phyloP scores from a whole-genome alignment of 2,888 invertebrate genomes.

The Acholoe squamosa region DNA sequence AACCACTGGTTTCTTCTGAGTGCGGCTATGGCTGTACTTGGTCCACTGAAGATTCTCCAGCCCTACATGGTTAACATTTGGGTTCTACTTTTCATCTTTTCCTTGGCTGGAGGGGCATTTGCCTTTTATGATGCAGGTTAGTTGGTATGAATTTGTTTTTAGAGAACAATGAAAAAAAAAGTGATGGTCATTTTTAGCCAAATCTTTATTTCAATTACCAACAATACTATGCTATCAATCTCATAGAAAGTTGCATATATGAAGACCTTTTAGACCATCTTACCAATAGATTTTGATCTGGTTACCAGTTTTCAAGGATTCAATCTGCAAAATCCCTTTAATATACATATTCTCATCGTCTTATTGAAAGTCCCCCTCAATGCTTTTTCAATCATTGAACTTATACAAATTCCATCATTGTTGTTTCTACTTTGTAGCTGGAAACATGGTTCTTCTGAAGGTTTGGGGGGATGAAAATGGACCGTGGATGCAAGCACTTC shows the following conservation, averaged over 20 bases:
- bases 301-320: no score
- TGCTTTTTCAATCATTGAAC: no score
- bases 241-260: no score
- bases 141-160: not conserved
- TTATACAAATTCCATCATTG: no score
- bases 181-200: not conserved
- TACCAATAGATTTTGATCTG: no score
- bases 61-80: not conserved
- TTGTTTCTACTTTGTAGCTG: constrained; percentile 46
- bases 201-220: no score
- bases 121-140: not conserved
- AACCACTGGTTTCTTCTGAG: not conserved
- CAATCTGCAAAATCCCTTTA: no score
- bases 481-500: constrained; percentile 64
- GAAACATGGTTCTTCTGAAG: constrained; percentile 49
- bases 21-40: not conserved
- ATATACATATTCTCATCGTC: no score
- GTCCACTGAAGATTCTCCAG: not conserved
- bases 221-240: no score
- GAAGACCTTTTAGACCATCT: no score
- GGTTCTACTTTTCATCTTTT: not conserved
- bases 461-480: constrained; percentile 58
- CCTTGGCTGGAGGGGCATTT: not conserved
- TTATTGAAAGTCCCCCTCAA: no score
- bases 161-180: not conserved